These are phyloP conservation scores for Cremastinae sp. DNA, from an alignment of 2,888 invertebrate genomes.

Conservation along the genomic window DNA sequence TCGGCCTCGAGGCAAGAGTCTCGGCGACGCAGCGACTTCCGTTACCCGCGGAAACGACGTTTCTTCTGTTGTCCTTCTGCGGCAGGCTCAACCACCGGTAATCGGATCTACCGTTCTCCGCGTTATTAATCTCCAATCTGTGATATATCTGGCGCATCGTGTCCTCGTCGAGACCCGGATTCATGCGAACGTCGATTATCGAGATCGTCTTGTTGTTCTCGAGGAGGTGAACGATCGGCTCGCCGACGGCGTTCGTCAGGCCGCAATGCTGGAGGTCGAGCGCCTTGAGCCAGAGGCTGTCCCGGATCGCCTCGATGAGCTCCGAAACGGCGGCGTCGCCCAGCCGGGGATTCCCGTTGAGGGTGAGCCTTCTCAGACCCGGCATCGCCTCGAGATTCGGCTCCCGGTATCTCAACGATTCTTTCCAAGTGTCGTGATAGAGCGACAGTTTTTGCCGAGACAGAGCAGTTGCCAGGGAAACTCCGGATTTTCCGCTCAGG, in stretches of 20 bases:
- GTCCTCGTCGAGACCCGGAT: constrained; percentile 82
- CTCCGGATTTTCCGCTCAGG: constrained; percentile 84
- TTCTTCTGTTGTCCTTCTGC: constrained; percentile 65
- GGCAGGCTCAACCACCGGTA: constrained; percentile 73
- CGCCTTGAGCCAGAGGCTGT: constrained; percentile 91
- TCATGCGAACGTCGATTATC: constrained; percentile 86
- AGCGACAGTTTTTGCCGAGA: constrained; percentile 87
- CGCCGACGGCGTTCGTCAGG: constrained; percentile 84
- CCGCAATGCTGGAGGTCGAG: constrained; percentile 90
- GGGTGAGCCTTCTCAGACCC: constrained; percentile 86
- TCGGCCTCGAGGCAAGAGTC: constrained; percentile 57
- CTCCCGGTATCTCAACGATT: constrained; percentile 88
- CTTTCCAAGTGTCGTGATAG: constrained; percentile 91
- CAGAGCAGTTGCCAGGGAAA: constrained; percentile 82
- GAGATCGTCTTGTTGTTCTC: constrained; percentile 85
- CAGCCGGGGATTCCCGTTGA: constrained; percentile 87
- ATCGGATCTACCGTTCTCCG: constrained; percentile 65
- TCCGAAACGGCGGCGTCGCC: constrained; percentile 84
- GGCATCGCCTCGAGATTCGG: constrained; percentile 88
- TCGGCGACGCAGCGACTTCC: constrained; percentile 46
- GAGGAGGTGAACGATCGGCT: constrained; percentile 83
- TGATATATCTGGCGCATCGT: constrained; percentile 79
- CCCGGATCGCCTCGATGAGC: constrained; percentile 86
- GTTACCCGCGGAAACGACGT: constrained; percentile 64
- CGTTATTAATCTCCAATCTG: constrained; percentile 68